Base-by-base conservation (phyloP, 2,888 invertebrate genomes). In the Eretmocerus hayati region DNA sequence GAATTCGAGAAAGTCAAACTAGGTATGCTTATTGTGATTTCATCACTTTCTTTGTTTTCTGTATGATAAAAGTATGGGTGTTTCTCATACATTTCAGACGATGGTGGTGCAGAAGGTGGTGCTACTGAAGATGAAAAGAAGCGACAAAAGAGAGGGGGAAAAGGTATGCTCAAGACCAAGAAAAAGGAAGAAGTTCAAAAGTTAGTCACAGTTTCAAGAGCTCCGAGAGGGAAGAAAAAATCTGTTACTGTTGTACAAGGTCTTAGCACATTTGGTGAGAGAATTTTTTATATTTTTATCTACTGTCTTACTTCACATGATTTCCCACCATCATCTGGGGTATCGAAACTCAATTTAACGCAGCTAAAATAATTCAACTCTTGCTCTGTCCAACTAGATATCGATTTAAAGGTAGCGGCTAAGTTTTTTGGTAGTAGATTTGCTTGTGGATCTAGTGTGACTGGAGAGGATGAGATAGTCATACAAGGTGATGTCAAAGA, bases 401-500 rank as follows among this genome's bases (percentile, higher is more conserved):
- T 99, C 72, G 97, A 99, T 73, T 75, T 97, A 52, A 99, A 99
- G 75, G 91, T 91, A 56, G 99, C 97, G 46, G 90, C 95, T 23
- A 99, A 99, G 72, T 93, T 90, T 71, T 97, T 99, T 75, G 93
- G 95, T 33, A 90, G 90, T 48, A 92, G 89, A 73, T 99, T 99
- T 77, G 95, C 97, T 5, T 99, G 97, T 74, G 97, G 97, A n/a
- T 93, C 95, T 6, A 97, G 97, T 9, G 95, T 99, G 2, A 96
- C 96, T 23, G 96, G 94, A 5, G 93, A 95, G 59, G 97, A 99
- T 78, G 99, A 99, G 75, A 97, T 99, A 67, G 97, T 99, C 38
- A 95, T 99, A 67, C 97, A 99, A 74, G 97, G 96, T 46, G 96
- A 97, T 75, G 94, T 97, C 1, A 96, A 97, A 74, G 96, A 97